Base-by-base conservation (phyloP, 2,888 invertebrate species). In the Aproaerema taeniolella region DNA sequence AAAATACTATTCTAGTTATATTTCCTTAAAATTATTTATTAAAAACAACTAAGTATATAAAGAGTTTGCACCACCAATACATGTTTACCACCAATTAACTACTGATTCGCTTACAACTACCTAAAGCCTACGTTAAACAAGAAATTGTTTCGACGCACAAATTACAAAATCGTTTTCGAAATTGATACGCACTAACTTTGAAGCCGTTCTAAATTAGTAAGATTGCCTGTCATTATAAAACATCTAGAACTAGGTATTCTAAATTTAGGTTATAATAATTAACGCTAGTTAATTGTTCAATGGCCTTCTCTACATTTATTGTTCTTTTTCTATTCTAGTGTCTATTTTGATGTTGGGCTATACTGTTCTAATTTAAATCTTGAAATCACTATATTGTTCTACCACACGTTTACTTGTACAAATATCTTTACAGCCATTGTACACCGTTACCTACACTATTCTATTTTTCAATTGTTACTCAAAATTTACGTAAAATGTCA, bases 21-120 rank as follows among this genome's bases (percentile, higher is more conserved):
- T 53, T 59, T 43, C 67, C 77, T 81, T 79, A 83, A 62, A 70
- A 26, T 26, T 8, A 26, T 26, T 20, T 72, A 70, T 60, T 65
- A 54, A 69, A 67, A 67, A 67, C 65, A 63, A 58, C 72, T 73
- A 77, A 58, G 49, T n/a, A n/a, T n/a, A n/a, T n/a, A 54, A 63
- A 72, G 81, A 85, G 82, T 80, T 86, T 85, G 86, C 86, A 86
- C 86, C 86, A 86, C 86, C 86, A 82, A 76, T 79, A 75, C 67
- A 71, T 56, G 54, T 60, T 57, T 64, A 70, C 71, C 74, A 73
- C 70, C 72, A 72, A 63, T 58, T 59, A 17, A 55, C 68, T 73
- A 67, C 71, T 72, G 53, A 55, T 47, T 61, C 58, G 76, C 63
- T 67, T 61, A 48, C 58, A 45, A 49, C 71, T 75, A 72, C 68